Evolutionary conservation across 2,888 invertebrate species (phyloP), one percentile per base, ranked within the genome.

Genomic region (Drosophila koepferae): DNA sequence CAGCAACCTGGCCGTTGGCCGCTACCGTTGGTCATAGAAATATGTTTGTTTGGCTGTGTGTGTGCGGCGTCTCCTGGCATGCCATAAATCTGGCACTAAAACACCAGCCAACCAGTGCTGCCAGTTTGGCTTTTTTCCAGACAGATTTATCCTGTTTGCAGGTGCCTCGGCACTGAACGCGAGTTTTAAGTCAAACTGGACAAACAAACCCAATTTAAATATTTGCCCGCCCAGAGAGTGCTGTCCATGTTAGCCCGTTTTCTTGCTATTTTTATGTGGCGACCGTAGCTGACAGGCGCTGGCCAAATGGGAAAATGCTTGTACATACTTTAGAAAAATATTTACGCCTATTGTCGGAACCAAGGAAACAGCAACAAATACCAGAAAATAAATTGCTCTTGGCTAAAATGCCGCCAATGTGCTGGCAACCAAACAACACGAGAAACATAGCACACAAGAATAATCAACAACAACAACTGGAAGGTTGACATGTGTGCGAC

Each of bases 401-500:
- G 64, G 64, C 66, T 61, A 72, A 89, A 89, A 77, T 83, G 74
- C 90, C 85, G 90, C 90, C 90, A 86, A 88, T 66, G 71, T 73
- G 77, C 61, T 77, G 77, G 80, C 76, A 90, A 80, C 75, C 77
- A 49, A 78, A 56, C 65, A 78, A 56, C 65, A 48, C 69, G 53
- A 18, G 34, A 36, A 58, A 12, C 20, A 48, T 20, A 58, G 10
- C 20, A 48, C n/a, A 36, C 53, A 38, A 23, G 2, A 14, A 53
- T 48, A 60, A 12, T 34, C 53, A 78, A 56, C 74, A 77, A 48
- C 55, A 63, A 51, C 41, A 8, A 6, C 16, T 16, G 40, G 70
- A 74, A 56, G 40, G 74, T 64, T 84, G 90, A 90, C 89, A 90
- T 91, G 75, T 88, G 83, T 82, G 90, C 89, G 89, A 87, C 91